phyloP scores from a whole-genome alignment of 2,113 vertebrate species.

The Phalacrocorax pelagicus region DNA sequence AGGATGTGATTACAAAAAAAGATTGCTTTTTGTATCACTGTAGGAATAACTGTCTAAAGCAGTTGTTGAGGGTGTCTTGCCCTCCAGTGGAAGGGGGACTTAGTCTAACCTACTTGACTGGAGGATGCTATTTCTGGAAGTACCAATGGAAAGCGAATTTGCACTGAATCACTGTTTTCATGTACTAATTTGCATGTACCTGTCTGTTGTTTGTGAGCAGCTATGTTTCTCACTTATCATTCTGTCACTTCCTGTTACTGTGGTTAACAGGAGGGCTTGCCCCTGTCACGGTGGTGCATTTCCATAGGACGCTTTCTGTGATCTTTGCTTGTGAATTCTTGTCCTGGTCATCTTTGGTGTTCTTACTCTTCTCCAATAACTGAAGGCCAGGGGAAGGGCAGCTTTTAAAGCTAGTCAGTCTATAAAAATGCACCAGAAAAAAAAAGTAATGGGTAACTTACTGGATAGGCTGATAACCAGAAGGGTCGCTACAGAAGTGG shows the following conservation, averaged over 20 bases:
- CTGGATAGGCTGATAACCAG: not conserved
- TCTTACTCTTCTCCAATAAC: not conserved
- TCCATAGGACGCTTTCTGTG: not conserved
- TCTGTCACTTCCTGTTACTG: not conserved
- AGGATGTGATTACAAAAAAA: not conserved
- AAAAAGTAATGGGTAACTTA: not conserved
- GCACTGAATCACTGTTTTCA: not conserved
- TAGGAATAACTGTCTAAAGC: not conserved
- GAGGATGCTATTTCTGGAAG: not conserved
- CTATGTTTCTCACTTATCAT: not conserved
- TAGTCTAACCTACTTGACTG: not conserved
- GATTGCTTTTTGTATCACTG: not conserved
- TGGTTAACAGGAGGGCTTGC: accelerated
- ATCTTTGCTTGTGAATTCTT: not conserved
- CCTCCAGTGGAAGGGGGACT: not conserved
- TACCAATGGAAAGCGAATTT: not conserved
- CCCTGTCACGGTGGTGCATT: not conserved
- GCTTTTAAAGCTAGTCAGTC: not conserved
- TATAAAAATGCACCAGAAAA: not conserved
- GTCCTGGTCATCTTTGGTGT: not conserved
- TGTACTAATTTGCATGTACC: not conserved
- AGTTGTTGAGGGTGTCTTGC: not conserved
- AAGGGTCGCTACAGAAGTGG: not conserved
- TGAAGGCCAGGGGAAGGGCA: not conserved
- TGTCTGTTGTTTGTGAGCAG: not conserved